phyloP scores from a whole-genome alignment of 2,888 invertebrate species.

The Eilema caniola region DNA sequence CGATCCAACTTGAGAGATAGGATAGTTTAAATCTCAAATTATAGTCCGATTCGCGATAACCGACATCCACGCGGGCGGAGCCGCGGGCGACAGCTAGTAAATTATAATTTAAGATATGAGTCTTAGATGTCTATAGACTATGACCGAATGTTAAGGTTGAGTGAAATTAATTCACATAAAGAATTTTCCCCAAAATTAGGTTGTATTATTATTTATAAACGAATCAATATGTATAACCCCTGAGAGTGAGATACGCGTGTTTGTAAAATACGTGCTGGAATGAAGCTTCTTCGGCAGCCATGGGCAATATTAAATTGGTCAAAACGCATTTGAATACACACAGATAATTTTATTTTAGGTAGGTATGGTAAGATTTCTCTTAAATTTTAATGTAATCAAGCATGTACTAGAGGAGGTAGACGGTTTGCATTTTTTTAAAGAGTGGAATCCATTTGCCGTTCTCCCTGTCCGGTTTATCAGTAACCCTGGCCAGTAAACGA shows the following conservation, averaged over 20 bases:
- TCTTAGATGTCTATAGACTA: too few relatives aligned
- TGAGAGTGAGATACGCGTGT: conserved; percentile 69
- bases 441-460: neutral
- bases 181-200: neutral
- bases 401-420: too few relatives aligned
- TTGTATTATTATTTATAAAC: conserved; percentile 51
- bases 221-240: conserved; percentile 58
- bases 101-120: too few relatives aligned
- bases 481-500: too few relatives aligned
- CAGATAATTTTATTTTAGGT: conserved; percentile 15
- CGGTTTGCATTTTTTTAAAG: conserved; percentile 17
- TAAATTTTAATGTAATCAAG: too few relatives aligned
- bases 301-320: conserved; percentile 54
- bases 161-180: neutral
- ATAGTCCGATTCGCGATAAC: too few relatives aligned
- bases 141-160: too few relatives aligned
- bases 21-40: too few relatives aligned
- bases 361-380: too few relatives aligned
- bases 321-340: conserved; percentile 15
- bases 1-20: too few relatives aligned
- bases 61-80: too few relatives aligned
- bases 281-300: conserved; percentile 76
- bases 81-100: too few relatives aligned
- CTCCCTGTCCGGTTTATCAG: neutral
- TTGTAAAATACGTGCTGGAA: conserved; percentile 69